Evolutionary conservation across 1,140 invertebrate species (phyloP), one percentile per base, ranked within the genome.

Genomic region (Harlomillsia oculata): DNA sequence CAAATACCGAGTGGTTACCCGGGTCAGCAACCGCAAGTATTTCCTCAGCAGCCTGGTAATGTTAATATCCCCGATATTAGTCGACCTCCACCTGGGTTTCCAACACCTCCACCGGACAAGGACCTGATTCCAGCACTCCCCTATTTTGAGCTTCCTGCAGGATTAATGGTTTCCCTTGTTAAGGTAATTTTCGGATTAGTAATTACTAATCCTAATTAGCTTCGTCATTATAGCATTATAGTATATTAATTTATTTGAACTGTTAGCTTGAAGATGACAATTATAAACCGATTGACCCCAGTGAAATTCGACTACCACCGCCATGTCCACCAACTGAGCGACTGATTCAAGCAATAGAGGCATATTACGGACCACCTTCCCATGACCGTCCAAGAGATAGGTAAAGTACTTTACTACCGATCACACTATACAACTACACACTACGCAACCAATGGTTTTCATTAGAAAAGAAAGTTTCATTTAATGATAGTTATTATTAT

Each of bases 131-230:
- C 92, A 13, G 85, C 85, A 50, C 83, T 92, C 60, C 92, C 93
- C 44, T 98, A 97, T 70, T 97, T 87, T 71, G 94, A 98, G 69
- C 75, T 97, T 49, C 95, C 95, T 14, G 93, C 93, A 60, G 93
- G 91, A 48, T 74, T 97, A 1, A 96, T 97, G 83, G 89, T 92
- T 29, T 89, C 91, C 11, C 74, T 96, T 8, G 88, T 97, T 52
- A 90, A 89, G 78, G 83, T 87, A 72, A 65, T 28, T 32, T 8
- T 29, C 3, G 37, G 14, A 43, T 53, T 46, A 32, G n/a, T 30
- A 25, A 0, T 23, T 20, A 5, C 16, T 28, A n/a, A n/a, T n/a
- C n/a, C n/a, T n/a, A n/a, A n/a, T n/a, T n/a, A n/a, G n/a, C n/a
- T n/a, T n/a, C n/a, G n/a, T n/a, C n/a, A n/a, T n/a, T n/a, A n/a